Conservation (phyloP, 2,888 invertebrate species). For the Drosophila parthenogenetica region DNA sequence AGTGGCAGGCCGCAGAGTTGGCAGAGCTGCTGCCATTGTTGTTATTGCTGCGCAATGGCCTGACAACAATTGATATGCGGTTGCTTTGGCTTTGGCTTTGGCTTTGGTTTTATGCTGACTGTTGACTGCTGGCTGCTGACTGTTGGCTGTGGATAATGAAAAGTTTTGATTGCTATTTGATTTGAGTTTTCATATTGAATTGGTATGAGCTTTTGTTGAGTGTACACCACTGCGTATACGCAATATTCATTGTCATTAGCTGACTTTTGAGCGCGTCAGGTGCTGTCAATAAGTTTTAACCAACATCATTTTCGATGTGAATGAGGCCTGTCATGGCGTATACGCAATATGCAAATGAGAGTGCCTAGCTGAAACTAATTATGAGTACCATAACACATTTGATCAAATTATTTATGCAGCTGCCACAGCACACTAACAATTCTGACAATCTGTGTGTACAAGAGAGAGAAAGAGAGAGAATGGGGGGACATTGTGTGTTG, state of each 20-base stretch:
- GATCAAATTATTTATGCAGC: conserved; percentile 76
- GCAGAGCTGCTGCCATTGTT: conserved; percentile 25
- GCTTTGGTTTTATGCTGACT: conserved; percentile 31
- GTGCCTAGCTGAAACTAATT: conserved; percentile 66
- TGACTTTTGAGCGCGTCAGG: conserved; percentile 30
- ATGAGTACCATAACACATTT: conserved; percentile 60
- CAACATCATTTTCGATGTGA: conserved; percentile 34
- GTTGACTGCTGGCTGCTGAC: conserved; percentile 10
- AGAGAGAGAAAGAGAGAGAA: too few relatives aligned
- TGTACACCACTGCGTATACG: conserved; percentile 61
- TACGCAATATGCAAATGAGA: conserved; percentile 72
- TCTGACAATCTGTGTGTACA: conserved; percentile 1
- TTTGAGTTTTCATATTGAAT: conserved; percentile 65
- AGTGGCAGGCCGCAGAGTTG: conserved; percentile 21
- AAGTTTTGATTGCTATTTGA: conserved; percentile 80
- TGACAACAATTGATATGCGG: conserved; percentile 75
- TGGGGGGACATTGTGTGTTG: conserved; percentile 19
- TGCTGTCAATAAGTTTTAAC: conserved; percentile 60
- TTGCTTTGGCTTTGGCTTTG: conserved; percentile 45
- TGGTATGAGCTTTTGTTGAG: conserved; percentile 8
- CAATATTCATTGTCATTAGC: conserved; percentile 54
- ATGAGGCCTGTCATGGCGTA: conserved; percentile 45
- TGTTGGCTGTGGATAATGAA: conserved; percentile 67
- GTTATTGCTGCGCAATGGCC: conserved; percentile 50
- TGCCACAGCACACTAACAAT: conserved; percentile 5